Percentiles rank a stretch among this genome's conserved stretches.
Conservation (phyloP, 2,113 vertebrate species). For the Hippocampus abdominalis region DNA sequence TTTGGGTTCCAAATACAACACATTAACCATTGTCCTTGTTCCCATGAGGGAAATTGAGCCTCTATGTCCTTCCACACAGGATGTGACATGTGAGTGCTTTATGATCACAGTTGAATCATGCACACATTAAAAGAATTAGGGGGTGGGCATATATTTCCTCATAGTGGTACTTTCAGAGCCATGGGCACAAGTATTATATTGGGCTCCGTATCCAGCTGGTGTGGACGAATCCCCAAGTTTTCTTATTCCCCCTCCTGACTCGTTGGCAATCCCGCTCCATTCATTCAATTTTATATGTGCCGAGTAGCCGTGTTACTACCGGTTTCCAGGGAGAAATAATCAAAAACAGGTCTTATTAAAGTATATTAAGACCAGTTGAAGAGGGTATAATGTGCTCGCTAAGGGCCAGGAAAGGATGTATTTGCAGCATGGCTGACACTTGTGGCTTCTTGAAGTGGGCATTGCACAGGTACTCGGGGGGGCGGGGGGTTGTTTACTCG, state of each 20-base stretch:
- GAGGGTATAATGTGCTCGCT: slow-evolving; percentile 63
- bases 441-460: slow-evolving; percentile 52
- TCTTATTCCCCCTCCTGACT: slow-evolving; percentile 55
- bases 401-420: slow-evolving; percentile 65
- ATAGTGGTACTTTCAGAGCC: slow-evolving; percentile 62
- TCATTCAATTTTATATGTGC: slow-evolving; percentile 75
- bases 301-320: slow-evolving; percentile 75
- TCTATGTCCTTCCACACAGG: slow-evolving; percentile 55
- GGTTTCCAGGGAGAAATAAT: slow-evolving; percentile 78
- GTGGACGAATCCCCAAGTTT: slow-evolving; percentile 65
- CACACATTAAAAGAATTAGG: slow-evolving; percentile 70
- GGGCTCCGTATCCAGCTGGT: slow-evolving; percentile 67
- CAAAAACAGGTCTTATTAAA: slow-evolving; percentile 77
- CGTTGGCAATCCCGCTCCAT: slow-evolving; percentile 68
- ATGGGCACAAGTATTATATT: slow-evolving; percentile 67
- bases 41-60: slow-evolving; percentile 35
- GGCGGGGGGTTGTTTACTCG: slow-evolving; percentile 29
- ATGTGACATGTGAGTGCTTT: slow-evolving; percentile 67
- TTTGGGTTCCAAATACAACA: slow-evolving; percentile 57
- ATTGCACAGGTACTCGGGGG: slow-evolving; percentile 40
- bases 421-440: slow-evolving; percentile 62
- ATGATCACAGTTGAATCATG: slow-evolving; percentile 63
- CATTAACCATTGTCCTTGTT: slow-evolving; percentile 58
- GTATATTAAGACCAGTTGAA: slow-evolving; percentile 63
- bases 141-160: slow-evolving; percentile 62